phyloP scores from a whole-genome alignment of 2,888 invertebrate species.

The Chloromyia formosa region DNA sequence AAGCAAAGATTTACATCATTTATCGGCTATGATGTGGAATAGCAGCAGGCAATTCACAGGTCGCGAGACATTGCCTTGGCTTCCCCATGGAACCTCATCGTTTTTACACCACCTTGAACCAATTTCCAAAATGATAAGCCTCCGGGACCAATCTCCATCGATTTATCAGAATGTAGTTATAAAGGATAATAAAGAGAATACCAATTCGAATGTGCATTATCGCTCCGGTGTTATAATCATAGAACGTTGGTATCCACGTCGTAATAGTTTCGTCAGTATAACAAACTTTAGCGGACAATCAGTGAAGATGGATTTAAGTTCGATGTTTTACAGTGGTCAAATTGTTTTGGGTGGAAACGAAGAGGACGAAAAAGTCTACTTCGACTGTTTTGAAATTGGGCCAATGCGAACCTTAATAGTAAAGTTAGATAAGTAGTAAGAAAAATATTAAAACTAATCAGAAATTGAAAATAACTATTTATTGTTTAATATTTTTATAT shows the following conservation, averaged over 20 bases:
- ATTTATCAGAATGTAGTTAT: constrained; percentile 77
- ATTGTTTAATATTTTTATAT: no score
- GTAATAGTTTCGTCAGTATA: constrained; percentile 79
- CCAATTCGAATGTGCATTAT: constrained; percentile 75
- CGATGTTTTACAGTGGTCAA: constrained; percentile 77
- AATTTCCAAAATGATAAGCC: constrained; percentile 69
- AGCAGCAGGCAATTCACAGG: constrained; percentile 65
- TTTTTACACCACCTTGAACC: constrained; percentile 67
- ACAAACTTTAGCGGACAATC: constrained; percentile 73
- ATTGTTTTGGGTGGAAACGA: constrained; percentile 54
- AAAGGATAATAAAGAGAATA: constrained; percentile 71
- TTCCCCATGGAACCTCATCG: constrained; percentile 67
- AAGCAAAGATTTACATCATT: constrained; percentile 72
- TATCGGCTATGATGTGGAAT: constrained; percentile 76
- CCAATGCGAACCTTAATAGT: constrained; percentile 73
- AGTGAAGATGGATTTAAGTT: constrained; percentile 76
- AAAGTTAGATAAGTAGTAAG: constrained; percentile 68
- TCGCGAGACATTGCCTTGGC: constrained; percentile 71
- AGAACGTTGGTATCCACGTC: constrained; percentile 81
- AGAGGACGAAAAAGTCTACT: constrained; percentile 60
- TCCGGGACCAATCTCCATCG: constrained; percentile 73
- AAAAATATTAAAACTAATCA: not conserved
- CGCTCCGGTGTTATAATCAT: constrained; percentile 73
- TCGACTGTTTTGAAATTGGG: constrained; percentile 63
- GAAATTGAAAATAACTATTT: no score